Percentiles rank a stretch among this genome's conserved stretches.
Conservation (phyloP, 64 coral and sea anemone species). For the Montipora efflorescens region DNA sequence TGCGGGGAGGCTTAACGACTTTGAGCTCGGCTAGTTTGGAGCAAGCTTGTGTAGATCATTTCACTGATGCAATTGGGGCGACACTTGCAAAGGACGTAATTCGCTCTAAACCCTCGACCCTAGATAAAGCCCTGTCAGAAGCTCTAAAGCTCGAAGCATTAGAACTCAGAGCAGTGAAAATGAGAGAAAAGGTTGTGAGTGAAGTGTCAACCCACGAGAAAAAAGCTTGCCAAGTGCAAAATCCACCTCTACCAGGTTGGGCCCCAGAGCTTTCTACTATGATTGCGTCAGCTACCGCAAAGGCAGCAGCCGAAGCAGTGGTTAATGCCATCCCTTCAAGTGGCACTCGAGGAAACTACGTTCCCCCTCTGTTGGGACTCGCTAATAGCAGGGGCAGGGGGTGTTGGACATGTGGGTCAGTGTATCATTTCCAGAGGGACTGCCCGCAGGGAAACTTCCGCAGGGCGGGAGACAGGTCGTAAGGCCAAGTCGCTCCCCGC, state of each 20-base stretch:
- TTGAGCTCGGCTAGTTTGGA: slow-evolving; percentile 37
- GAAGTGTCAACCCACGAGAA: slow-evolving; percentile 39
- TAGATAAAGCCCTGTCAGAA: slow-evolving; percentile 59
- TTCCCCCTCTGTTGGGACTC: background rate
- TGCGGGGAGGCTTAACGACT: slow-evolving; percentile 43
- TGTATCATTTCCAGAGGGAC: slow-evolving; percentile 43
- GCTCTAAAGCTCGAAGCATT: slow-evolving; percentile 52
- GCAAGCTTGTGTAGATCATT: slow-evolving; percentile 55
- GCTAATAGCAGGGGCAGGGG: background rate
- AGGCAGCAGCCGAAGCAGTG: slow-evolving; percentile 53
- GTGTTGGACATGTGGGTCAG: slow-evolving; percentile 49
- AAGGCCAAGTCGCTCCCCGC: slow-evolving; percentile 7
- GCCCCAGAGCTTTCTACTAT: slow-evolving; percentile 51
- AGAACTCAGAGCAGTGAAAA: slow-evolving; percentile 44
- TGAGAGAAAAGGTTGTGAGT: slow-evolving; percentile 40
- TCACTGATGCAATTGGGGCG: slow-evolving; percentile 37
- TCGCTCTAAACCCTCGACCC: slow-evolving; percentile 27
- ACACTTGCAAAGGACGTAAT: slow-evolving; percentile 20
- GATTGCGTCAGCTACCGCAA: slow-evolving; percentile 47
- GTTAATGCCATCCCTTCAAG: slow-evolving; percentile 9
- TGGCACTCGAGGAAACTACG: background rate
- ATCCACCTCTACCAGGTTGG: slow-evolving; percentile 16
- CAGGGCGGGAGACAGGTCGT: slow-evolving; percentile 45
- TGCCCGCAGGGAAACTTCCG: slow-evolving; percentile 64
- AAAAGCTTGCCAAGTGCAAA: background rate